These are phyloP conservation scores for Poeciliopsis infans DNA, from an alignment of 2,797 vertebrate genomes.

Conservation along the genomic window DNA sequence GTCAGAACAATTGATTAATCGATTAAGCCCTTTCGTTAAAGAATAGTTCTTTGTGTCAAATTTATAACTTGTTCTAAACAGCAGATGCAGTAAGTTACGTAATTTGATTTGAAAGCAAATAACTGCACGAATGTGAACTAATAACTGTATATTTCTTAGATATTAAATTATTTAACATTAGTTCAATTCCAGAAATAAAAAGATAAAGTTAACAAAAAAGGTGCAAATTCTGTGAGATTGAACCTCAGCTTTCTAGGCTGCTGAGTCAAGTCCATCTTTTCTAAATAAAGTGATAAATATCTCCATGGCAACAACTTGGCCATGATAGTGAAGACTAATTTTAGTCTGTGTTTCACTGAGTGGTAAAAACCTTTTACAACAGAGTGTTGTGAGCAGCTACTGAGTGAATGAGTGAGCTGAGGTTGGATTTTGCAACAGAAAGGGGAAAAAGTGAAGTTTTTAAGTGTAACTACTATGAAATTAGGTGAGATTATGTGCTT, in stretches of 20 bases:
- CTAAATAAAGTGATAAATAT: constrained; percentile 30
- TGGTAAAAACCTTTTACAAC: constrained; percentile 18
- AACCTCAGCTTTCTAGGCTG: constrained; percentile 21
- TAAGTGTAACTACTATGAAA: neutral
- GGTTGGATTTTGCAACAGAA: neutral
- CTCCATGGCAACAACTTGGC: constrained; percentile 49
- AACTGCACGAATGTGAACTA: neutral
- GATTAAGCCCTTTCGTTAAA: no score
- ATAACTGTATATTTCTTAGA: neutral
- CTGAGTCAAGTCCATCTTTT: constrained; percentile 21
- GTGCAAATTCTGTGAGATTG: neutral
- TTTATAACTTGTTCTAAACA: neutral
- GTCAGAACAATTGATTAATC: no score
- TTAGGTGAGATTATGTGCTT: neutral
- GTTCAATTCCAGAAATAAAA: neutral
- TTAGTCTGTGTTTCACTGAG: constrained; percentile 33
- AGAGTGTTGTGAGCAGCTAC: constrained; percentile 14
- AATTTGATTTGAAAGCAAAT: neutral
- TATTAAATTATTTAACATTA: no score
- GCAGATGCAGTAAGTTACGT: neutral
- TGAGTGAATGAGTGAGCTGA: neutral
- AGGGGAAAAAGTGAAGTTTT: neutral
- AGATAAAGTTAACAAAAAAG: neutral
- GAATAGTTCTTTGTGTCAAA: no score
- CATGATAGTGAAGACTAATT: constrained; percentile 25